phyloP scores from a whole-genome alignment of 2,888 invertebrate genomes.

The Rhagophthalmus giganteus region DNA sequence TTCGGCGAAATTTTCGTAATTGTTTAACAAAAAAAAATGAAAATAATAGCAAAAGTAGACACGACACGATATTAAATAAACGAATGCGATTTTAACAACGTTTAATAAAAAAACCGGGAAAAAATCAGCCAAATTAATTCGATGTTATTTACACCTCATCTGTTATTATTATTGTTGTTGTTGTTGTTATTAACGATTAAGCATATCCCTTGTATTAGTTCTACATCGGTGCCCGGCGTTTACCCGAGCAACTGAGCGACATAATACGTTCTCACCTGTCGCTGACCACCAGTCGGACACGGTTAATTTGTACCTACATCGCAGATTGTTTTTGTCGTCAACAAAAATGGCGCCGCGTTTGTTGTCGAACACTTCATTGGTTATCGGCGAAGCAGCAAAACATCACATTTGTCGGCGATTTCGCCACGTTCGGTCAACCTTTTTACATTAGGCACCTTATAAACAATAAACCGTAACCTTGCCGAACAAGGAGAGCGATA shows the following conservation, averaged over 20 bases:
- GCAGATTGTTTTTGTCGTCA: slow-evolving; percentile 43
- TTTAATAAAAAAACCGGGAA: neutral
- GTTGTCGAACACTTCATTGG: slow-evolving; percentile 44
- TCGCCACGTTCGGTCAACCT: no score
- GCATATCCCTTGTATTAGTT: slow-evolving; percentile 39
- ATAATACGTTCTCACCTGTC: slow-evolving; percentile 45
- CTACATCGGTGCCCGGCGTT: slow-evolving; percentile 40
- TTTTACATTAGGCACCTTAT: no score
- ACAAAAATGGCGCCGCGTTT: slow-evolving; percentile 45
- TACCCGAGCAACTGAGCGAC: slow-evolving; percentile 41
- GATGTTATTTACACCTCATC: slow-evolving; percentile 17
- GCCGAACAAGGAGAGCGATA: no score
- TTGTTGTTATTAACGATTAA: slow-evolving; percentile 15
- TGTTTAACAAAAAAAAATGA: neutral
- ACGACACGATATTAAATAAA: neutral
- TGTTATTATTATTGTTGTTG: slow-evolving; percentile 3
- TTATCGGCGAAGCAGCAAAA: slow-evolving; percentile 43
- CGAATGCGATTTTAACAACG: no score
- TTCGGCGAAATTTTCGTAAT: no score
- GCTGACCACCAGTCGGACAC: slow-evolving; percentile 43
- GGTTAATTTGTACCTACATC: slow-evolving; percentile 45
- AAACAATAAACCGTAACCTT: no score
- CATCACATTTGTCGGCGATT: no score
- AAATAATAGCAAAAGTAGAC: neutral
- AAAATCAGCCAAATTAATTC: neutral